Evolutionary conservation across 2,113 vertebrate species (phyloP), one percentile per base, ranked within the genome.

Genomic region (Eolophus roseicapilla): DNA sequence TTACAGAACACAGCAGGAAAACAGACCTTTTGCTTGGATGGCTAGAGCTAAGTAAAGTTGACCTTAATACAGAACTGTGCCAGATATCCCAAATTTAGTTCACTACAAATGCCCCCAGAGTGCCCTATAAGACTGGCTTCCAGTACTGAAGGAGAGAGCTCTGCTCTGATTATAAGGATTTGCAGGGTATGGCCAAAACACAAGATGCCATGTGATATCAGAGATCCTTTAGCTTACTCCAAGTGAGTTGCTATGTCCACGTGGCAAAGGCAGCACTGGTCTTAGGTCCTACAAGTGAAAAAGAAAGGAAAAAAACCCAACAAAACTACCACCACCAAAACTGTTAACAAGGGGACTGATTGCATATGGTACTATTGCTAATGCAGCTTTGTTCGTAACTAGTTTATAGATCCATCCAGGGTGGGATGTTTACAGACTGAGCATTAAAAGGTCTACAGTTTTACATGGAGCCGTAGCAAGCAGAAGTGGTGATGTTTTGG

Each of bases 31-130:
- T 1, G 44, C 60, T 50, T 4, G 3, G 33, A 55, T 55, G 41
- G 28, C 46, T 87, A 64, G 35, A 94, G 64, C 82, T 92, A 91
- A 93, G 81, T 90, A 83, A 95, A 88, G 76, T 52, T 86, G 90
- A 96, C 76, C 80, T 93, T 93, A 87, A 95, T 95, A 87, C 27
- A 77, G 75, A 95, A 65, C 35, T 88, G 62, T 94, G 82, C 23
- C 77, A 93, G 81, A 50, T 95, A 90, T 70, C 71, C 59, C 71
- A 91, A 74, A 93, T 96, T 86, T 69, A 82, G 64, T 82, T 83
- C 76, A 62, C 44, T 70, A 55, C 11, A 41, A 39, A 39, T 77
- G 44, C 25, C 67, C 50, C 12, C 24, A 63, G 62, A 90, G 47
- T 86, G 29, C 41, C 20, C 20, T 77, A 0, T 53, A 75, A 75